These are phyloP conservation scores for Hemicordylus capensis DNA, from an alignment of 2,113 vertebrate species.

Conservation along the genomic window DNA sequence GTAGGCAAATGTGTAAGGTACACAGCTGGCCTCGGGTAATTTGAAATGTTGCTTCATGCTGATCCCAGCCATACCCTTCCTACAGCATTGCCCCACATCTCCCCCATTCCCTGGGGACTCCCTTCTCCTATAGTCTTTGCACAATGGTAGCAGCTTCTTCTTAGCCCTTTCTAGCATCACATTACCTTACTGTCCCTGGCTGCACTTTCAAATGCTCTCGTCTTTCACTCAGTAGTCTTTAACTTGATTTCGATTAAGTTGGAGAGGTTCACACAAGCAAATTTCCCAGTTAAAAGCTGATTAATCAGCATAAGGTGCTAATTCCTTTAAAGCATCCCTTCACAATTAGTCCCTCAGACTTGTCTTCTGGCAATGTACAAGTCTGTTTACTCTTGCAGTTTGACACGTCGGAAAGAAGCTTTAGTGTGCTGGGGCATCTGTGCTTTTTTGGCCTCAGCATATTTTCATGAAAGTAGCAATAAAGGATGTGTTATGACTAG, in stretches of 20 bases:
- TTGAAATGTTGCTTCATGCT: too few relatives aligned
- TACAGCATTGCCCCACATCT: background rate
- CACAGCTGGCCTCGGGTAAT: too few relatives aligned
- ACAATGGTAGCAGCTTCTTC: background rate
- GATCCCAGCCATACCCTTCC: background rate
- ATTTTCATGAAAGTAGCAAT: slow-evolving; percentile 45
- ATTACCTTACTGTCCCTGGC: background rate
- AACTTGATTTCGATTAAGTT: slow-evolving; percentile 8
- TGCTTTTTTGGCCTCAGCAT: slow-evolving; percentile 18
- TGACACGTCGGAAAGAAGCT: slow-evolving; percentile 14
- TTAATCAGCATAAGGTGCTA: slow-evolving; percentile 51
- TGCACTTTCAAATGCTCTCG: slow-evolving; percentile 20
- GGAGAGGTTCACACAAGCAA: slow-evolving; percentile 1
- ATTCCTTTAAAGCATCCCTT: slow-evolving; percentile 46
- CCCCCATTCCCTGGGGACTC: background rate
- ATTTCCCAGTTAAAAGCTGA: slow-evolving; percentile 30
- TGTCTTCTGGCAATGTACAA: slow-evolving; percentile 4
- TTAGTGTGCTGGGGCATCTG: slow-evolving; percentile 21
- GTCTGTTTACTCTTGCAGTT: slow-evolving; percentile 45
- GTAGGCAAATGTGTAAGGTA: too few relatives aligned
- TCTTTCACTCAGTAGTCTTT: background rate
- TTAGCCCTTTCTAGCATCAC: background rate
- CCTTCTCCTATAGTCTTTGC: background rate
- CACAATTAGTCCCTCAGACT: slow-evolving; percentile 50
- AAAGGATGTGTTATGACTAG: slow-evolving; percentile 56